Base-by-base conservation (phyloP, 2,113 vertebrate species). In the Rhinoderma darwinii region DNA sequence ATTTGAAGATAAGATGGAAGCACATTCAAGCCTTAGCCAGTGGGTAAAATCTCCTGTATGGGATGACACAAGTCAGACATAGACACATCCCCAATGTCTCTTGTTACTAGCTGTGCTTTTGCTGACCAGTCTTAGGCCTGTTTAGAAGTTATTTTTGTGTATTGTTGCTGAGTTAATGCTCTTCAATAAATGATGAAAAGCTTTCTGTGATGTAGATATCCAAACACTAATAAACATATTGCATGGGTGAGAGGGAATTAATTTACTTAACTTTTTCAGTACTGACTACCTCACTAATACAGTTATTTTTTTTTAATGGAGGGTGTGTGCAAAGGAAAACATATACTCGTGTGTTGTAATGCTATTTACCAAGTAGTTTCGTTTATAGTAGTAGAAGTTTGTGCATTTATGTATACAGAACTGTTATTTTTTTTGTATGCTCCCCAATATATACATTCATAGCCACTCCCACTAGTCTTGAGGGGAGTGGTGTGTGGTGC, bases 391-490 rank as follows among this genome's bases (percentile, higher is more conserved):
- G 20, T 72, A 25, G 68, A 12, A 41, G 76, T 54, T 78, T 78
- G 22, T 78, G 47, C 76, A 78, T 54, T 35, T 12, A 27, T 51
- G 76, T 54, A 25, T 56, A 78, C 76, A 78, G 68, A 37, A 41
- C 37, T 12, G 4, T 20, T 41, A 15, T 41, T 41, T 72, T 11
- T 63, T 30, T 59, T 59, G 7, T 1, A 0, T 5, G 4, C 5
- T 4, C 54, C 9, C 44, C 44, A 47, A 47, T 47, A 56, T 56
- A 8, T 56, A 9, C 56, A n/a, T 35, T 35, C 35, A 32, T 35
- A 68, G 30, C 22, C 18, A 68, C 18, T 68, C 3, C n/a, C n/a
- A n/a, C n/a, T n/a, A n/a, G n/a, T n/a, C n/a, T n/a, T n/a, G n/a
- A n/a, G n/a, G n/a, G n/a, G n/a, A n/a, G n/a, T n/a, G n/a, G n/a